Evolutionary conservation across 2,113 vertebrate genomes (phyloP), one percentile per base, ranked within the genome.

Genomic region (Trematomus loennbergii): DNA sequence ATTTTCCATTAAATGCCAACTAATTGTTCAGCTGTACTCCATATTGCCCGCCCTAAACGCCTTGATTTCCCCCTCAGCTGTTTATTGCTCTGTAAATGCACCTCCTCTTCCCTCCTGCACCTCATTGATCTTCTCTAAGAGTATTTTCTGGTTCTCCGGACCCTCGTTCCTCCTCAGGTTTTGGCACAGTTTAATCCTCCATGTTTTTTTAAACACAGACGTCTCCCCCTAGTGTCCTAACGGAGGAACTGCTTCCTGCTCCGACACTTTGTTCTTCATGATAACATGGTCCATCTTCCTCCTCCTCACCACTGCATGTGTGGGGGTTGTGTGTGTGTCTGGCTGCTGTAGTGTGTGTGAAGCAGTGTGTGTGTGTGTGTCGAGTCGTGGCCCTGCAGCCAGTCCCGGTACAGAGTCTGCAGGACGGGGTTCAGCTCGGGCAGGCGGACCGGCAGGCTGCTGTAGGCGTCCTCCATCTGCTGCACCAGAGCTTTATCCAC

Each of bases 391-490:
- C 97, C 97, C 13, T 97, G 93, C 72, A 99, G 95, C 98, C 97
- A 99, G 85, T 97, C 96, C 84, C 93, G 96, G 91, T 98, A 99
- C 55, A 99, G 92, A 78, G 89, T 95, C 55, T 96, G 96, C 17
- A 99, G 87, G 0, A 86, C 84, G 0, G 91, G 11, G 49, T 95
- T 97, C 79, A 85, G 67, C 63, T 97, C 97, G 0, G 97, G 97
- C 10, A 96, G 94, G 43, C 86, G 92, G 22, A 97, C 93, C 0
- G 97, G 97, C 50, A 98, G 86, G 4, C 92, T 93, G 12, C 95
- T 85, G 64, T 97, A 99, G 54, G 95, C 91, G 25, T 97, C 96
- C 57, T 98, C 97, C 97, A 99, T 97, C 86, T 96, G 96, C 73
- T 91, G 94, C 5, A 98, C 94, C 75, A 98, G 89, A 3, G 88